Conservation (phyloP, 2,888 invertebrate species). For the Camptogramma bilineatum region DNA sequence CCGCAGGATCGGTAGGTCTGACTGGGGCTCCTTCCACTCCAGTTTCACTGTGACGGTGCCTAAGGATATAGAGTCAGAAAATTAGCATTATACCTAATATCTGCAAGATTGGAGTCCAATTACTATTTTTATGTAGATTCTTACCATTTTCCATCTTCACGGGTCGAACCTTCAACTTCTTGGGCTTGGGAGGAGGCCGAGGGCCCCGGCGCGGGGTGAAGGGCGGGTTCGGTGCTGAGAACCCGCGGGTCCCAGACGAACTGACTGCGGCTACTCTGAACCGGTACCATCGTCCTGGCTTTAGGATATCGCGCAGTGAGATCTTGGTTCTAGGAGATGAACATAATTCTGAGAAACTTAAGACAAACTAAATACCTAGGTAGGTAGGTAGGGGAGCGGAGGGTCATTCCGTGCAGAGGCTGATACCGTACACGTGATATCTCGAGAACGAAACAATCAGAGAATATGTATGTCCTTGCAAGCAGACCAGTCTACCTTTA, state of each 20-base stretch:
- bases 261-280: slow-evolving; percentile 92
- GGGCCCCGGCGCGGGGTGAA: slow-evolving; percentile 86
- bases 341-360: no score
- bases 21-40: slow-evolving; percentile 89
- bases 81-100: no score
- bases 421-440: no score
- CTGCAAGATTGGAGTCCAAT: no score
- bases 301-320: slow-evolving; percentile 83
- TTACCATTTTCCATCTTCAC: slow-evolving; percentile 72
- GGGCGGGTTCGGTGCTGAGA: slow-evolving; percentile 86
- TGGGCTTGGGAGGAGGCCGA: slow-evolving; percentile 86
- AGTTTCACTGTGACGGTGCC: slow-evolving; percentile 85
- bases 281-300: slow-evolving; percentile 91
- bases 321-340: slow-evolving; percentile 74
- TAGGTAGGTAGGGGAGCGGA: no score
- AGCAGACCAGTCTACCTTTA: no score
- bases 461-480: no score
- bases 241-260: slow-evolving; percentile 89
- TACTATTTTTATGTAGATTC: not conserved
- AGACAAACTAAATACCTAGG: no score
- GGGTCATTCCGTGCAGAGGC: no score
- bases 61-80: slow-evolving; percentile 38
- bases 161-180: slow-evolving; percentile 85
- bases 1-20: slow-evolving; percentile 88
- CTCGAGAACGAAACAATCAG: no score